A percentile compares a stretch with the other conserved stretches of the same genome.
phyloP scores from a whole-genome alignment of 2,113 vertebrate species.

The Lamprotornis superbus region DNA sequence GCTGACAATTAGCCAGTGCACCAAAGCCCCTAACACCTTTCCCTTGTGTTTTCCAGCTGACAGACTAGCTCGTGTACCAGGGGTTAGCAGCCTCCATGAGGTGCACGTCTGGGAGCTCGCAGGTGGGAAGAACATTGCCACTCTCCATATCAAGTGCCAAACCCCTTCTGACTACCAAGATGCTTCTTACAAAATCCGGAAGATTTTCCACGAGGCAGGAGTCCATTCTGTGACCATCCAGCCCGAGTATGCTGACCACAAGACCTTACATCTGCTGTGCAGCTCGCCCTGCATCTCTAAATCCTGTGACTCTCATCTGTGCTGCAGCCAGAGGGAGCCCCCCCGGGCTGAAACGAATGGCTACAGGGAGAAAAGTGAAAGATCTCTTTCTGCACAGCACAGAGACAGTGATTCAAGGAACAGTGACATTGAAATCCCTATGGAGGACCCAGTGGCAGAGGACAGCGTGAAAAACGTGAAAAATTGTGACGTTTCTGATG shows the following conservation, averaged over 20 bases:
- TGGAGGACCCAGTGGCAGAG: not conserved
- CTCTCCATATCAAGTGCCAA: conserved; percentile 79
- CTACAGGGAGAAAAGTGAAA: conserved; percentile 48
- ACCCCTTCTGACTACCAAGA: conserved; percentile 43
- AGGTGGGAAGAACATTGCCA: conserved; percentile 79
- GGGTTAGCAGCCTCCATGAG: conserved; percentile 78
- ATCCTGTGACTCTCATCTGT: conserved; percentile 71
- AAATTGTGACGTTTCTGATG: not conserved
- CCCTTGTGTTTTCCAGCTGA: conserved; percentile 69
- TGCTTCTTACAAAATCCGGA: conserved; percentile 68
- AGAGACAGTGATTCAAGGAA: not conserved
- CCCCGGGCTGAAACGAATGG: conserved; percentile 45
- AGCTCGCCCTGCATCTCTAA: conserved; percentile 73
- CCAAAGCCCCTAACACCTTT: not conserved
- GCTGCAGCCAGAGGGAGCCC: conserved; percentile 71
- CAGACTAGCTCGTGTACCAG: conserved; percentile 65
- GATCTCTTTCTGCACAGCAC: not conserved
- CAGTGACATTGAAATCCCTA: conserved; percentile 35
- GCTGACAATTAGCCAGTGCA: not conserved
- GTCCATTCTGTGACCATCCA: conserved; percentile 85
- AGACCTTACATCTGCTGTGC: conserved; percentile 53
- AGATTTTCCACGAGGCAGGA: conserved; percentile 77
- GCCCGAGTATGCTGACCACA: conserved; percentile 68
- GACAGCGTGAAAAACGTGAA: not conserved
- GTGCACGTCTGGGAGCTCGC: conserved; percentile 82